phyloP scores from a whole-genome alignment of 2,888 invertebrate genomes.

The Salticus scenicus region DNA sequence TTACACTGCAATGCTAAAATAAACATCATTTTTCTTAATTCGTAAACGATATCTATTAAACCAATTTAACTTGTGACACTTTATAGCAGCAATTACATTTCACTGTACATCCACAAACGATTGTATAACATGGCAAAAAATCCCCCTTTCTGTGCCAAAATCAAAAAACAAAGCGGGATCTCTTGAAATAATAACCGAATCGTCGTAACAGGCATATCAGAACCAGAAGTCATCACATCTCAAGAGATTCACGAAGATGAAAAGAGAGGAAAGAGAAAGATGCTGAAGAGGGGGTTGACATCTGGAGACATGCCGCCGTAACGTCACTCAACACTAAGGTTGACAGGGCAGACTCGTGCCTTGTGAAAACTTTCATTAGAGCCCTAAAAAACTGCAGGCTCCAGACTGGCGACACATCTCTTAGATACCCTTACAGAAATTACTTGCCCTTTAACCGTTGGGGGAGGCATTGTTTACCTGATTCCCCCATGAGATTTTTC shows the following conservation, averaged over 20 bases:
- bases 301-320: conserved; percentile 56
- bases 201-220: conserved; percentile 4
- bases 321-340: conserved; percentile 28
- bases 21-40: not conserved
- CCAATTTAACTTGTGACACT: not conserved
- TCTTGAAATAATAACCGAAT: conserved; percentile 9
- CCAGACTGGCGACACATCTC: conserved; percentile 67
- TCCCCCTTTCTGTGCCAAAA: not conserved
- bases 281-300: conserved; percentile 31
- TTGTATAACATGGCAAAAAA: conserved; percentile 3
- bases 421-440: conserved; percentile 66
- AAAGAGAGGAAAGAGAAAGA: not conserved
- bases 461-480: conserved; percentile 59
- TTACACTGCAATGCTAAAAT: too few relatives aligned
- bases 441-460: conserved; percentile 66
- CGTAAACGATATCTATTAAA: not conserved
- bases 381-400: conserved; percentile 53
- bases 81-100: not conserved
- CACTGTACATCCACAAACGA: not conserved
- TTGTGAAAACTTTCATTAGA: conserved; percentile 63
- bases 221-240: not conserved
- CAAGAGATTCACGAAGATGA: not conserved
- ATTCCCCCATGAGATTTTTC: conserved; percentile 42
- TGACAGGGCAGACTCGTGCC: conserved; percentile 50
- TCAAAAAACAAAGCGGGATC: not conserved